Percentiles rank a stretch among this genome's conserved stretches.
Conservation (phyloP, 2,113 vertebrate genomes). For the Pterocles burchelli region DNA sequence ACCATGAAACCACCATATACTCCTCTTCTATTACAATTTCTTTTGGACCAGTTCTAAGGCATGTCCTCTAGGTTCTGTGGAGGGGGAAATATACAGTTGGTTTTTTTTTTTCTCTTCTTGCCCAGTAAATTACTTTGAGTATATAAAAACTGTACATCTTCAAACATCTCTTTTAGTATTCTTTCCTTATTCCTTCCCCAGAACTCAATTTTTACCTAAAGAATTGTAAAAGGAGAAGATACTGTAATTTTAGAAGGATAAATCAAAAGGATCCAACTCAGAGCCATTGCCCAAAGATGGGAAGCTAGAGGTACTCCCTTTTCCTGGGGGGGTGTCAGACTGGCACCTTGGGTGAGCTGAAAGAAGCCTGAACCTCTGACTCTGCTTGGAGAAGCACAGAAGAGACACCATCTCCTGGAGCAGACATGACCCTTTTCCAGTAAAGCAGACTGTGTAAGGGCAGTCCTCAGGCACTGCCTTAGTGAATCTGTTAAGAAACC, state of each 20-base stretch:
- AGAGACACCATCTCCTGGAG: not conserved
- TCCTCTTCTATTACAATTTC: not conserved
- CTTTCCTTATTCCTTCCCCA: not conserved
- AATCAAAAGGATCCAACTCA: not conserved
- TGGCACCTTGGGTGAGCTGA: not conserved
- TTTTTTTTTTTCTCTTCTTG: not conserved
- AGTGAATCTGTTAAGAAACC: not conserved
- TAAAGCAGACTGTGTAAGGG: not conserved
- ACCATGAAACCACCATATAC: not conserved
- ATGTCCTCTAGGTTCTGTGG: not conserved
- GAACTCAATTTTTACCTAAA: not conserved
- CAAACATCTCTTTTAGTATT: not conserved
- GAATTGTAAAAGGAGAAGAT: not conserved
- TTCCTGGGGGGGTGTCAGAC: accelerated
- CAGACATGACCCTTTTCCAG: not conserved
- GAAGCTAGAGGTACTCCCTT: not conserved
- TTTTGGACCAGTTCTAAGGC: not conserved
- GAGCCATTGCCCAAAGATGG: not conserved
- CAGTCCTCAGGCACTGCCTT: not conserved
- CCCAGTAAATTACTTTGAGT: not conserved
- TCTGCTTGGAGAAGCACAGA: not conserved
- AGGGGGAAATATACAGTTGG: not conserved
- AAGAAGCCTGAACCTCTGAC: not conserved
- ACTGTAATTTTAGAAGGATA: not conserved
- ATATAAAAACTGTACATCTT: not conserved